These are phyloP conservation scores for Aeoliscus strigatus DNA, from an alignment of 2,797 vertebrate genomes.

Conservation along the genomic window DNA sequence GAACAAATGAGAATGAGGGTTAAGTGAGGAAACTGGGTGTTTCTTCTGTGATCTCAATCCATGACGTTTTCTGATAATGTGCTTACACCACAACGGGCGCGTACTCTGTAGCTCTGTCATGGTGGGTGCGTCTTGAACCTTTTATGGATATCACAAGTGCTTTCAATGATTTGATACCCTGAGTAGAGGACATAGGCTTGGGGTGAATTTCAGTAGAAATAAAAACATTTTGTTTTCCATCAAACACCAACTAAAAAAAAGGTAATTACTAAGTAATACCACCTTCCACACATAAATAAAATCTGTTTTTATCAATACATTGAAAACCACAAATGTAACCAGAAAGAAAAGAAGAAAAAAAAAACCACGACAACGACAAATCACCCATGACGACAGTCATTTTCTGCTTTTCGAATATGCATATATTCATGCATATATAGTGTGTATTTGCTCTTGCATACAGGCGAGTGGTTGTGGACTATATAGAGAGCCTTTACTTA, in stretches of 20 bases:
- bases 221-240: slow-evolving; percentile 35
- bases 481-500: slow-evolving; percentile 63
- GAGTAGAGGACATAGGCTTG: slow-evolving; percentile 72
- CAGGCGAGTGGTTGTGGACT: slow-evolving; percentile 55
- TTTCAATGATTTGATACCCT: slow-evolving; percentile 71
- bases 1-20: slow-evolving; percentile 20
- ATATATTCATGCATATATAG: slow-evolving; percentile 73
- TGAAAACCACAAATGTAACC: slow-evolving; percentile 65
- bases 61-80: slow-evolving; percentile 20
- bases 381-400: slow-evolving; percentile 62
- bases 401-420: slow-evolving; percentile 74
- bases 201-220: slow-evolving; percentile 65
- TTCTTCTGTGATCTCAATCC: slow-evolving; percentile 5
- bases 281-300: slow-evolving; percentile 73
- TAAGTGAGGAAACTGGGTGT: slow-evolving; percentile 9
- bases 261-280: slow-evolving; percentile 51
- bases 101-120: slow-evolving; percentile 9
- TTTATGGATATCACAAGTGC: slow-evolving; percentile 68
- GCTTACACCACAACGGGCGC: slow-evolving; percentile 5
- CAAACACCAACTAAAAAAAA: slow-evolving; percentile 43
- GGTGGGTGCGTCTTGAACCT: slow-evolving; percentile 21
- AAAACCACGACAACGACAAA: slow-evolving; percentile 44
- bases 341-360: slow-evolving; percentile 34
- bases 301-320: slow-evolving; percentile 49
- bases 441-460: slow-evolving; percentile 67